Percentiles rank a stretch among this genome's conserved stretches.
These are phyloP conservation scores for Gerris buenoi DNA, from an alignment of 1,140 invertebrate species.

Conservation along the genomic window DNA sequence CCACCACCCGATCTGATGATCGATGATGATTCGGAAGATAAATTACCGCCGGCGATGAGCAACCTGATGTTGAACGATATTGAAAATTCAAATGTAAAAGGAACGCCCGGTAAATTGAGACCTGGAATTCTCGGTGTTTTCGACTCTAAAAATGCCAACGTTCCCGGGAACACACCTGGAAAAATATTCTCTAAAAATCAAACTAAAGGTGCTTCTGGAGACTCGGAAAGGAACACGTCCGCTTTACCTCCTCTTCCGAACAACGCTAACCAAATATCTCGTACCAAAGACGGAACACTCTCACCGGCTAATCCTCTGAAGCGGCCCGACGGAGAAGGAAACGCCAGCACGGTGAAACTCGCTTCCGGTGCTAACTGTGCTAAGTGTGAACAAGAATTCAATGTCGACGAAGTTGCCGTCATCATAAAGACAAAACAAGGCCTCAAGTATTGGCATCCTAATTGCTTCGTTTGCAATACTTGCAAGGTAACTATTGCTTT, in stretches of 20 bases:
- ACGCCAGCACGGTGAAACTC: not conserved
- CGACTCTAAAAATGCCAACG: not conserved
- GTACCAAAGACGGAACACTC: not conserved
- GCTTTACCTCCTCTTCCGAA: not conserved
- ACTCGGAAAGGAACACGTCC: not conserved
- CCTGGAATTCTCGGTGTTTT: not conserved
- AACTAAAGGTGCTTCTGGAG: too few relatives aligned
- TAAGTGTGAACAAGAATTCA: not conserved
- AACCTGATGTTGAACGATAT: not conserved
- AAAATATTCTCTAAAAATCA: not conserved
- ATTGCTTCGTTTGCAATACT: slow-evolving; percentile 68
- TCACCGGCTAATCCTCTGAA: not conserved
- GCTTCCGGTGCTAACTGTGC: not conserved
- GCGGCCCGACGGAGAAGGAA: not conserved
- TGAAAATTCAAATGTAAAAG: not conserved
- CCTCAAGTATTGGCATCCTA: slow-evolving; percentile 58
- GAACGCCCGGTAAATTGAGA: not conserved
- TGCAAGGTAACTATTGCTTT: slow-evolving; percentile 39
- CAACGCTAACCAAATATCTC: not conserved
- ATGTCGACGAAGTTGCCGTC: not conserved
- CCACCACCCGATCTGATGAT: not conserved
- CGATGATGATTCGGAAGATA: not conserved
- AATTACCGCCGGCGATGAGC: not conserved
- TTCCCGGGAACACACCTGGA: not conserved
- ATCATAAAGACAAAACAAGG: not conserved